Evolutionary conservation across 2,888 invertebrate species (phyloP), one percentile per base, ranked within the genome.

Genomic region (Branchipolynoe longqiensis): DNA sequence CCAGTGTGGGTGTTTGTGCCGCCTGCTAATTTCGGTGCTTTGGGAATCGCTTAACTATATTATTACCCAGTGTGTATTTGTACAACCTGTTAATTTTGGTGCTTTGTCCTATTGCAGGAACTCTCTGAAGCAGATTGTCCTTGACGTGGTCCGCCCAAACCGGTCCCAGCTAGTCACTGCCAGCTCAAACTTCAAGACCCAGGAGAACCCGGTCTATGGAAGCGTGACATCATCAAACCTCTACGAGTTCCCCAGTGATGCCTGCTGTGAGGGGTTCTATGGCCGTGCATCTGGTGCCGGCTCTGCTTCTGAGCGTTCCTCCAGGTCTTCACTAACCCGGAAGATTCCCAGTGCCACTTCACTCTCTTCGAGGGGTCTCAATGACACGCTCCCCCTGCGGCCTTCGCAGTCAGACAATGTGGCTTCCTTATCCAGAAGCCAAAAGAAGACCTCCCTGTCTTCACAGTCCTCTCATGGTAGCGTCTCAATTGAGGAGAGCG

Each of bases 51-150:
- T 64, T 64, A 28, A 33, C 36, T 64, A 33, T 28, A 2, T 64
- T 1, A 1, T 78, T 12, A 1, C 4, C n/a, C 48, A 78, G n/a
- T 78, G 33, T 33, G 56, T 81, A 54, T 6, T 33, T 36, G 31
- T 18, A 78, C n/a, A n/a, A n/a, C n/a, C n/a, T n/a, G n/a, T 62
- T 62, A 25, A 62, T 81, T n/a, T 81, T 18, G 4, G n/a, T n/a
- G 18, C 36, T 31, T 73, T 73, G 54, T 82, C 64, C 18, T 56
- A 25, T 48, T 83, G 62, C 85, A 85, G 85, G 56, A 41, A 40
- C 64, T 85, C 85, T 12, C 59, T 18, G 22, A 81, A 81, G 81
- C 85, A 85, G 81, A 85, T 85, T 8, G 36, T 85, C 62, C 81
- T 85, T 3, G 85, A 85, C 40, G 81, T 85, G 18, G 78, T 78